Conservation (phyloP, 2,888 invertebrate species). For the Cyrtodaria siliqua region DNA sequence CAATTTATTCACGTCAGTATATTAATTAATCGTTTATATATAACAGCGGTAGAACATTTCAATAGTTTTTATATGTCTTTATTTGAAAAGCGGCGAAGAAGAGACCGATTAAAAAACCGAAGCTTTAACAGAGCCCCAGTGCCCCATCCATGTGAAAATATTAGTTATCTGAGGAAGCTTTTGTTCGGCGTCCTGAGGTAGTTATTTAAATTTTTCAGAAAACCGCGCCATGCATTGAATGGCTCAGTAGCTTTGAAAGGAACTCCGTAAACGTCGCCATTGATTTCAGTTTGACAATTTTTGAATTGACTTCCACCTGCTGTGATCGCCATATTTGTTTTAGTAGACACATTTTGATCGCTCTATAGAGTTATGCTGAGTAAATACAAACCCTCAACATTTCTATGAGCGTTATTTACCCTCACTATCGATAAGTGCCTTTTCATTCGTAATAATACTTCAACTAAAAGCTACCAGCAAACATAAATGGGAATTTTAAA, state of each 20-base stretch:
- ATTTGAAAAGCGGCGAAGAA: too few species aligned
- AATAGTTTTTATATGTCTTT: too few species aligned
- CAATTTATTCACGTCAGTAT: too few species aligned
- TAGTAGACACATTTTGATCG: conserved; percentile 59
- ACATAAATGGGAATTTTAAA: neutral
- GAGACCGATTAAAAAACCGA: too few species aligned
- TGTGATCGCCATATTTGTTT: conserved; percentile 55
- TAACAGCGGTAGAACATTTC: too few species aligned
- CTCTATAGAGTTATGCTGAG: conserved; percentile 29
- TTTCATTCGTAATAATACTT: conserved; percentile 21
- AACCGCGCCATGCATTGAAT: conserved; percentile 15
- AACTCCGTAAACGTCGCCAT: conserved; percentile 33
- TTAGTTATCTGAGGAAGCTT: conserved; percentile 34
- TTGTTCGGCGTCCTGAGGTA: conserved; percentile 42
- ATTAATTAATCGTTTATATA: too few species aligned
- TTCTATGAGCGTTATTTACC: conserved; percentile 36
- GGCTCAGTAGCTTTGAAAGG: conserved; percentile 37
- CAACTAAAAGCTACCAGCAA: conserved; percentile 26
- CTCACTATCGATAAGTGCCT: conserved; percentile 25
- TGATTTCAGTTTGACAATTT: conserved; percentile 46
- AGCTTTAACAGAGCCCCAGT: too few species aligned
- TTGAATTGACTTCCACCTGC: conserved; percentile 37
- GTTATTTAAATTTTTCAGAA: conserved; percentile 39
- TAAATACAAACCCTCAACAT: conserved; percentile 24
- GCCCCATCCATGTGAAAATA: conserved; percentile 45